These are phyloP conservation scores for Euplexia lucipara DNA, from an alignment of 2,888 invertebrate genomes.

Conservation along the genomic window DNA sequence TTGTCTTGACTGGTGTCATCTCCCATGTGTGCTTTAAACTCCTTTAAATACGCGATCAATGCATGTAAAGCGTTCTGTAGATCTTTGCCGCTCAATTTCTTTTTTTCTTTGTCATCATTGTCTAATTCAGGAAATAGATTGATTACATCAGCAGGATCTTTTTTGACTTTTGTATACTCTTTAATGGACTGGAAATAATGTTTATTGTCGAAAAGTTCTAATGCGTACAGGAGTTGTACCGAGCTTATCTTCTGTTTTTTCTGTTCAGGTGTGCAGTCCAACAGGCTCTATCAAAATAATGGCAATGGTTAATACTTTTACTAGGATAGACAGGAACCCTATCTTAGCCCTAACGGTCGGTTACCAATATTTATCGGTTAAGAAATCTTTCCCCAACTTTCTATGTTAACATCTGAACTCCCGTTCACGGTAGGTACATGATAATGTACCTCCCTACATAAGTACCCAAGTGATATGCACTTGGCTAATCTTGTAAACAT, in stretches of 20 bases:
- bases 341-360: no score
- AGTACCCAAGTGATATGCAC: no score
- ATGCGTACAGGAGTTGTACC: constrained; percentile 97
- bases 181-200: constrained; percentile 97
- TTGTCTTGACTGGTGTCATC: constrained; percentile 67
- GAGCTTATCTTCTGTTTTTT: constrained; percentile 95
- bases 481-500: not conserved
- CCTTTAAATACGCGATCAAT: constrained; percentile 96
- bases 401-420: not conserved
- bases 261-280: constrained; percentile 95
- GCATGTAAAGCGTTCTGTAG: constrained; percentile 97
- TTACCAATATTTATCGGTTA: no score
- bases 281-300: constrained; percentile 92
- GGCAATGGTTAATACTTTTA: not conserved
- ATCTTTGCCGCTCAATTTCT: constrained; percentile 95
- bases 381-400: no score
- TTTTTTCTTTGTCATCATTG: constrained; percentile 69
- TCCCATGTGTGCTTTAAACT: constrained; percentile 92
- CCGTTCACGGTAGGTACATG: not conserved
- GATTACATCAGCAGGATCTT: constrained; percentile 98
- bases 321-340: no score
- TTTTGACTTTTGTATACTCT: constrained; percentile 96
- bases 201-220: constrained; percentile 97
- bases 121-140: constrained; percentile 97
- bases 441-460: not conserved